These are phyloP conservation scores for Drosophila subsilvestris DNA, from an alignment of 2,888 invertebrate genomes.

Conservation along the genomic window DNA sequence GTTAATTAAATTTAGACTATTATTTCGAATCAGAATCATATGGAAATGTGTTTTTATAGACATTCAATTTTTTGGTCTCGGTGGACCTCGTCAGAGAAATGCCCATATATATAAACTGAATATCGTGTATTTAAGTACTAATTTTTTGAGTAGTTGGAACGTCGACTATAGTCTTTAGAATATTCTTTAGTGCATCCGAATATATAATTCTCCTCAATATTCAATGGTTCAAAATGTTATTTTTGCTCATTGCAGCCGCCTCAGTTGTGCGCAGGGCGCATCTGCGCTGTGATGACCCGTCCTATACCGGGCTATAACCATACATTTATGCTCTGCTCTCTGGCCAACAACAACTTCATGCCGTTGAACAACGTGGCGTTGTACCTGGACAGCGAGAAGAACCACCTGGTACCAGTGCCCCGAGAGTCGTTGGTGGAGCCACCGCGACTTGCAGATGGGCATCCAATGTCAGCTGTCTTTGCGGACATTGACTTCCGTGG, in stretches of 20 bases:
- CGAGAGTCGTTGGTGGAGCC: slow-evolving; percentile 67
- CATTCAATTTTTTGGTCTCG: too few relatives aligned
- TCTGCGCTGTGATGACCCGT: slow-evolving; percentile 87
- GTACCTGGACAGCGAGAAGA: slow-evolving; percentile 79
- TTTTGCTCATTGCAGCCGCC: slow-evolving; percentile 18
- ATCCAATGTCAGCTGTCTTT: slow-evolving; percentile 60
- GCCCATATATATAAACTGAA: too few relatives aligned
- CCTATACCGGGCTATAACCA: slow-evolving; percentile 90
- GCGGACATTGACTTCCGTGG: slow-evolving; percentile 57
- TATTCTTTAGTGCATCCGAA: not conserved
- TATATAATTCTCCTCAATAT: not conserved
- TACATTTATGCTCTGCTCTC: slow-evolving; percentile 88
- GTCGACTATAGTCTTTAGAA: not conserved
- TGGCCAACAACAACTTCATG: slow-evolving; percentile 87
- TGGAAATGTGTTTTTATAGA: too few relatives aligned
- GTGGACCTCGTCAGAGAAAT: too few relatives aligned
- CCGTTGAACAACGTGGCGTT: slow-evolving; percentile 88
- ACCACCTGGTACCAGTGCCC: slow-evolving; percentile 80
- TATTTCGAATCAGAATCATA: too few relatives aligned
- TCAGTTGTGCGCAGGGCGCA: slow-evolving; percentile 46
- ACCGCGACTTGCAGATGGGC: slow-evolving; percentile 63
- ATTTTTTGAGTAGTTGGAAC: not conserved
- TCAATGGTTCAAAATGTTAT: too few relatives aligned
- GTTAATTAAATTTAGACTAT: too few relatives aligned
- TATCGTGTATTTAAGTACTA: not conserved